phyloP scores from a whole-genome alignment of 1,140 invertebrate species.

The Leptinotarsa texana region DNA sequence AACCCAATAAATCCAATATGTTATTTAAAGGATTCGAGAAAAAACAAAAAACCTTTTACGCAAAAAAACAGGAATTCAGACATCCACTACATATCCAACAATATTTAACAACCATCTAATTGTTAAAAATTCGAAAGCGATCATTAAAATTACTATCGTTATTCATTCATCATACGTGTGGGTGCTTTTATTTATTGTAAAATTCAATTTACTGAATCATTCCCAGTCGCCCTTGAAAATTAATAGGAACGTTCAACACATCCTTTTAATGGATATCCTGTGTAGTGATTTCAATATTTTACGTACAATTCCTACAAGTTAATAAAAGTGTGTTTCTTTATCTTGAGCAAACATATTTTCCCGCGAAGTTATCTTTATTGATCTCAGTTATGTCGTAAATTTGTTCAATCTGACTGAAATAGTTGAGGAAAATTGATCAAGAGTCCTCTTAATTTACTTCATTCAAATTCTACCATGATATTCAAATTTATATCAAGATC shows the following conservation, averaged over 20 bases:
- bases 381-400: background rate
- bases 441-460: no score
- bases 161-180: background rate
- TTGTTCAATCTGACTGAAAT: background rate
- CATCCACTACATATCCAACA: no score
- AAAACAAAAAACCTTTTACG: no score
- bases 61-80: no score
- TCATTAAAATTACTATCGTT: no score
- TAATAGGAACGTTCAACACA: background rate
- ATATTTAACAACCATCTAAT: no score
- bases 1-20: no score
- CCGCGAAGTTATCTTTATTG: slow-evolving; percentile 12
- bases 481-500: no score
- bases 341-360: slow-evolving; percentile 4
- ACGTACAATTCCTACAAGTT: background rate
- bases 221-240: slow-evolving; percentile 15
- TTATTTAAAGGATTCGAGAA: no score
- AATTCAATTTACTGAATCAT: slow-evolving; percentile 11
- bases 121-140: no score
- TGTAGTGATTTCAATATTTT: slow-evolving; percentile 19
- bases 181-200: slow-evolving; percentile 7
- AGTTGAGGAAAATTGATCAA: background rate
- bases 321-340: slow-evolving; percentile 1
- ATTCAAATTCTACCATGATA: no score
- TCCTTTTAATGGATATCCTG: slow-evolving; percentile 18